Base-by-base conservation (phyloP, 2,113 vertebrate species). In the Zosterops japonicus region DNA sequence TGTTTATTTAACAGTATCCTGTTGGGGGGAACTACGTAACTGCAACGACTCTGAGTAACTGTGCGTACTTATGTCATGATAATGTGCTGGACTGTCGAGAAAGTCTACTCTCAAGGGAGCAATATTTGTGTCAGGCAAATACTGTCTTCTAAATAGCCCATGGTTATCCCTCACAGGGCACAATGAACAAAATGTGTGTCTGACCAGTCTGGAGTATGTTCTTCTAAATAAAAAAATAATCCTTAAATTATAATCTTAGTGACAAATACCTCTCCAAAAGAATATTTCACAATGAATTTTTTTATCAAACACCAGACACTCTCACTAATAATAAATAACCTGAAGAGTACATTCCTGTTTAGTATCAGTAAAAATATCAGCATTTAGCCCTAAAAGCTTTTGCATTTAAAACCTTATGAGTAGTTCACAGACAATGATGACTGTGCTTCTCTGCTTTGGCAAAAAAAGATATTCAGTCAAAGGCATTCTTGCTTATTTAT, bases 1-100 rank as follows among this genome's bases (percentile, higher is more conserved):
- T 71, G 68, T 89, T 95, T 95, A 94, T 76, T 91, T 90, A 92
- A 81, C 50, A 87, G 72, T n/a, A 92, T 91, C 85, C 83, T 79
- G 60, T 27, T 22, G 29, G 20, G 50, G 18, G 23, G 28, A 85
- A 61, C 36, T 41, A 42, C 3, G 4, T 27, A 79, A 85, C 46
- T 59, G 75, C 50, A 84, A 24, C 39, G 46, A 72, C 50, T 86
- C 14, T 35, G 81, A 83, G 83, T 16, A 78, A 77, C 81, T 85
- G 65, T n/a, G 47, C 10, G 0, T 63, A 53, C 9, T 77, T 14
- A 46, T 9, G 59, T 69, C 88, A 80, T 6, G 31, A 41, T 59
- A 55, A 86, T 31, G 29, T 36, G 52, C 70, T 25, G 28, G 52
- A 60, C 84, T 49, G 52, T 31, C 3, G 23, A 9, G 18, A 10